Conservation (phyloP, 2,888 invertebrate species). For the Sepiola atlantica region DNA sequence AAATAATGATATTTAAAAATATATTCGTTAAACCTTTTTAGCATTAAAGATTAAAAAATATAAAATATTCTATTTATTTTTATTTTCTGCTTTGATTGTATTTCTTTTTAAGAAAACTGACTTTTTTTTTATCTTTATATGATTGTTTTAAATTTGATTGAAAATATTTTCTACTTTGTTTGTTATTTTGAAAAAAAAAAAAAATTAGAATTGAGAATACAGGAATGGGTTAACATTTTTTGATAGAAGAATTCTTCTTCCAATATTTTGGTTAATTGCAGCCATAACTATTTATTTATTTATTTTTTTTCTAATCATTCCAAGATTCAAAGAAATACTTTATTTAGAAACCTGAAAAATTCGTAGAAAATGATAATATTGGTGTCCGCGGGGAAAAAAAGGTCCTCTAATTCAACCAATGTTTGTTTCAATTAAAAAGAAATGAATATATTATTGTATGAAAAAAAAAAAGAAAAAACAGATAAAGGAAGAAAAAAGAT, state of each 20-base stretch:
- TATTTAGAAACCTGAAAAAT: not conserved
- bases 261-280: not conserved
- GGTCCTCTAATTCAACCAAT: not conserved
- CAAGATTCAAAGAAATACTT: constrained; percentile 8
- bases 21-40: no score
- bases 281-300: not conserved
- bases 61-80: no score
- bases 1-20: not conserved
- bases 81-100: no score
- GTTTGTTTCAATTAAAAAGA: not conserved
- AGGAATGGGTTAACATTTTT: constrained; percentile 10
- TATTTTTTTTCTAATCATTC: not conserved
- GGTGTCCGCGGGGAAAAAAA: not conserved
- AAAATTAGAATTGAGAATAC: not conserved
- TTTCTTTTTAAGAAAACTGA: no score
- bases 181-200: not conserved
- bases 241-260: not conserved
- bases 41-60: no score
- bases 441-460: not conserved
- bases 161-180: not conserved
- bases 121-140: not conserved
- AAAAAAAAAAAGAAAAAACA: not conserved
- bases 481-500: not conserved
- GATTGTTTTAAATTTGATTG: constrained; percentile 16
- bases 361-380: not conserved